Base-by-base conservation (phyloP, 2,113 vertebrate species). In the Tinamus guttatus region DNA sequence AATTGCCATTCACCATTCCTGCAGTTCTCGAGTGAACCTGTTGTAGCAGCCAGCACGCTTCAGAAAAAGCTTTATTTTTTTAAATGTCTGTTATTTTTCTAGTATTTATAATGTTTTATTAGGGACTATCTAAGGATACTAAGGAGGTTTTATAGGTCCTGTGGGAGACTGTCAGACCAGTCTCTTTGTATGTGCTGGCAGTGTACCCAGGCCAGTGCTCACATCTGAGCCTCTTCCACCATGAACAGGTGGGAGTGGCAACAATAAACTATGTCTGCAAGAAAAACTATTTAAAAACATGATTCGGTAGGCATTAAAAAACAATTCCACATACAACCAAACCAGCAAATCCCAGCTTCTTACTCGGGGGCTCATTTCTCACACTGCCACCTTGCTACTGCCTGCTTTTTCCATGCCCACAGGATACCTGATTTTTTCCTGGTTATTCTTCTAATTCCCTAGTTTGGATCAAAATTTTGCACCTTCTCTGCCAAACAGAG, bases 1-100 rank as follows among this genome's bases (percentile, higher is more conserved):
- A 87, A 54, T 87, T 81, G 36, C 76, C 11, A 14, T 85, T 88
- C 67, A 32, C 40, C 62, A 13, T 43, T 88, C 40, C 77, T 85
- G 7, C 34, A 43, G 65, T 70, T 52, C 36, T 85, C 78, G 51
- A 45, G 36, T 51, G 71, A 47, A 43, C 51, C 56, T 65, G 67
- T 32, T 58, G 38, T 25, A 81, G 24, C 28, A 65, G 16, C 25
- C 69, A 65, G 60, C 49, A 59, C 63, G n/a, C 47, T 71, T 90
- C 52, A 71, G 40, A 20, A 67, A 85, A 81, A 68, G 36, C 5
- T 52, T 43, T 5, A n/a, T 64, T 81, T 73, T 47, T 15, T 54
- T 60, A 7, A 51, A 40, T 20, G 16, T 28, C 25, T 3, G 20
- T 70, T 87, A 32, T 71, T 76, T 87, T 85, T 36, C 25, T 54